These are phyloP conservation scores for Catharus minimus DNA, from an alignment of 2,113 vertebrate species.

Conservation along the genomic window DNA sequence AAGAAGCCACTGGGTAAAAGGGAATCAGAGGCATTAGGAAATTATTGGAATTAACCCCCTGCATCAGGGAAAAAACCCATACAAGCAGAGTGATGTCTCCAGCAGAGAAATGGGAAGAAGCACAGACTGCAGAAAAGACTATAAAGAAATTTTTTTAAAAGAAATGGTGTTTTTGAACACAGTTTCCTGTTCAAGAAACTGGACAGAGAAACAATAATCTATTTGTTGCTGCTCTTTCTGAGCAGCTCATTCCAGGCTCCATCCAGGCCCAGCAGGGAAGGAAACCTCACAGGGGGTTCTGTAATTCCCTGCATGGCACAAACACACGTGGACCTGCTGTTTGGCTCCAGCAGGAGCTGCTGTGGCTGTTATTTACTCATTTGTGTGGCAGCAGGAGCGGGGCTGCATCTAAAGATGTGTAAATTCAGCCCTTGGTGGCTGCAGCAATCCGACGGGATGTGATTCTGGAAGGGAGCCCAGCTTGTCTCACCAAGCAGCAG, in stretches of 20 bases:
- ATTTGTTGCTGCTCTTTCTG: not conserved
- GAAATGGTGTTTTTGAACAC: not conserved
- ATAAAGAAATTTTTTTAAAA: not conserved
- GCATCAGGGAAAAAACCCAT: not conserved
- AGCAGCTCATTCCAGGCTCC: not conserved
- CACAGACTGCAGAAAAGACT: not conserved
- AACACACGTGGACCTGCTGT: not conserved
- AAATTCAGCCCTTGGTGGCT: not conserved
- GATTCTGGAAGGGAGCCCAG: not conserved
- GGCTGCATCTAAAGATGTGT: not conserved
- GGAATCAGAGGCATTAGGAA: not conserved
- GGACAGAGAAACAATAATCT: constrained; percentile 23
- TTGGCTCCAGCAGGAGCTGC: not conserved
- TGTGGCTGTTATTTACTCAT: not conserved
- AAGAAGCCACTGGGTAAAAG: not conserved
- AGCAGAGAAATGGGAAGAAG: not conserved
- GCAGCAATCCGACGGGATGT: fast-evolving
- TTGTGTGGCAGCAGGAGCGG: not conserved
- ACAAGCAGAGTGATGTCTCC: not conserved
- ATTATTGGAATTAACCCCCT: not conserved
- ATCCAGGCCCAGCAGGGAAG: not conserved
- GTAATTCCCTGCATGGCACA: not conserved
- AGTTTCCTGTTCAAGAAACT: constrained; percentile 26
- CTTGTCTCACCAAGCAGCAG: not conserved
- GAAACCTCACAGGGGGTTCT: not conserved